Base-by-base conservation (phyloP, 2,113 vertebrate genomes). In the Ailurus styani region DNA sequence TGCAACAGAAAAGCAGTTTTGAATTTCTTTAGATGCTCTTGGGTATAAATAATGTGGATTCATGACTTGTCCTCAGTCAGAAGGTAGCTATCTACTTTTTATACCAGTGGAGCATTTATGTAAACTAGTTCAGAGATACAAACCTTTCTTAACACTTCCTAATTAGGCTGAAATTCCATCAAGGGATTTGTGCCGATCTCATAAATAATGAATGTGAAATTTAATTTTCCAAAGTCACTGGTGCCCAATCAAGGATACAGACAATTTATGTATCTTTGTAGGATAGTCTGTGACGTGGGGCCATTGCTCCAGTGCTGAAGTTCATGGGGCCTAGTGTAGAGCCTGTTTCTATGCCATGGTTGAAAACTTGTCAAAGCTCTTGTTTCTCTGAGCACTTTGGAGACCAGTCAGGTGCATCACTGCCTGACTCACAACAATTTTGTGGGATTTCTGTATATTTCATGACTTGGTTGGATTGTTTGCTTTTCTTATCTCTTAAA, bases 121-220 rank as follows among this genome's bases (percentile, higher is more conserved):
- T 88, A 62, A 97, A 79, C 57, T 81, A 82, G n/a, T 62, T 83
- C 95, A 55, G 37, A 79, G 62, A 85, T 60, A 34, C 29, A 77
- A 83, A 86, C n/a, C 20, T 95, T 52, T 85, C 81, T 96, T 84
- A 94, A 96, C 55, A 89, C n/a, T 91, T 97, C 42, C 95, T 97
- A 95, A 95, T 95, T 97, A 96, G 93, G 42, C 55, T 88, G 54
- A 78, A 91, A 81, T 97, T 89, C 60, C 55, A 55, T 85, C 66
- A 94, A 54, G 40, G 37, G 57, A 79, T 91, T 91, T 82, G 52
- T 86, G 47, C 72, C 94, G 81, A 95, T 45, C 18, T 97, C 37
- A 45, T 83, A 87, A 90, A 89, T 84, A 90, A 90, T 85, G 21
- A 81, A 70, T 87, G 57, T 95, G 60, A 95, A 97, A 92, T 95